phyloP scores from a whole-genome alignment of 2,888 invertebrate genomes.

The Amphimallon solstitiale region DNA sequence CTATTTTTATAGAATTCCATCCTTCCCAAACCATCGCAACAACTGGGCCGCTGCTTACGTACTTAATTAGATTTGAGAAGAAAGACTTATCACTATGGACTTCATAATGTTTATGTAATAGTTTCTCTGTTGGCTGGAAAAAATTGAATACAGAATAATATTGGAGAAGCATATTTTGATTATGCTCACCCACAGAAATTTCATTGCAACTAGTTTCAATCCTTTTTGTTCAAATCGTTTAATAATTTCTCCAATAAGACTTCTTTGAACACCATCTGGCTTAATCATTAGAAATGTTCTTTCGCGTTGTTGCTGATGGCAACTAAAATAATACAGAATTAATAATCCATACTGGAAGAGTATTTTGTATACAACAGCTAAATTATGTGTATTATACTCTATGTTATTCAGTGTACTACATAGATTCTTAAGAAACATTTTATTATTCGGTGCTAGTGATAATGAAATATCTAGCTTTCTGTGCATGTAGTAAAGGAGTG shows the following conservation, averaged over 20 bases:
- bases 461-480: too few relatives aligned
- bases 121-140: conserved; percentile 79
- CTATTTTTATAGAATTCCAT: conserved; percentile 92
- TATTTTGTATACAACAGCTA: too few relatives aligned
- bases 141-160: conserved; percentile 23
- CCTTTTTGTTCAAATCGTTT: conserved; percentile 96
- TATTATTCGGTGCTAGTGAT: too few relatives aligned
- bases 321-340: too few relatives aligned
- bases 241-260: conserved; percentile 95
- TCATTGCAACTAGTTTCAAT: conserved; percentile 95
- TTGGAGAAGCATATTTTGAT: not conserved
- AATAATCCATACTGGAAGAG: too few relatives aligned
- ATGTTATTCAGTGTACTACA: too few relatives aligned
- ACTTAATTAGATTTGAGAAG: conserved; percentile 82
- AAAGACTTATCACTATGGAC: conserved; percentile 91
- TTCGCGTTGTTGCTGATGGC: conserved; percentile 68
- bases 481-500: too few relatives aligned
- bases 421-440: too few relatives aligned
- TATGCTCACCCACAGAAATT: conserved; percentile 86
- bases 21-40: conserved; percentile 99
- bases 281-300: conserved; percentile 98
- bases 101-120: conserved; percentile 91
- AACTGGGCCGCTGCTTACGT: conserved; percentile 86
- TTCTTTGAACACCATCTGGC: conserved; percentile 98
- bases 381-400: too few relatives aligned